Evolutionary conservation across 2,888 invertebrate species (phyloP).

Genomic region (Eupithecia tripunctaria): DNA sequence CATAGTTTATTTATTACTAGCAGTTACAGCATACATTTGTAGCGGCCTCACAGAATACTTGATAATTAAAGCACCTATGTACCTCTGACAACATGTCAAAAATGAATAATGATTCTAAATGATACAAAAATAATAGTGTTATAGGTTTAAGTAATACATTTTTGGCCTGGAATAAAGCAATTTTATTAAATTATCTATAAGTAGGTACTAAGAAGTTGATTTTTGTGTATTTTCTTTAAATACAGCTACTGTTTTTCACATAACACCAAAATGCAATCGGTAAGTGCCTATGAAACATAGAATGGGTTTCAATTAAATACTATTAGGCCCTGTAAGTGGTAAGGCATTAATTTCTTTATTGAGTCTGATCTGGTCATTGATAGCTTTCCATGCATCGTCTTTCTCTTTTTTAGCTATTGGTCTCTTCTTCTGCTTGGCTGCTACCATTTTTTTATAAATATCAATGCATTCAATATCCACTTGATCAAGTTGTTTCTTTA

Average conservation of each 20-base stretch:
- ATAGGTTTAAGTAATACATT: not conserved
- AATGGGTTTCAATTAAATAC: slow-evolving; percentile 49
- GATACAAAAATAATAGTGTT: not conserved
- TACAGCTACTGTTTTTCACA: slow-evolving; percentile 2
- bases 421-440: slow-evolving; percentile 92
- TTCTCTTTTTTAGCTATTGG: slow-evolving; percentile 91
- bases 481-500: slow-evolving; percentile 89
- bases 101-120: no score
- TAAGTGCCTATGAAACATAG: not conserved
- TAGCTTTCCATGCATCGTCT: slow-evolving; percentile 90
- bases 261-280: slow-evolving; percentile 8
- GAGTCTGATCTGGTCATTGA: slow-evolving; percentile 87
- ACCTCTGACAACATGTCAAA: no score
- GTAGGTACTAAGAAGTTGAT: slow-evolving; percentile 12
- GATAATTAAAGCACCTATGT: no score
- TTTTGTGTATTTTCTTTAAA: slow-evolving; percentile 1
- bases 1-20: no score
- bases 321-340: slow-evolving; percentile 79
- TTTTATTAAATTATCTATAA: slow-evolving; percentile 12
- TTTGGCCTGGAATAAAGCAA: slow-evolving; percentile 1
- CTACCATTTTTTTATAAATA: slow-evolving; percentile 91
- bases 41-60: no score
- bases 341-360: slow-evolving; percentile 81
- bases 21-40: no score
- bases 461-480: slow-evolving; percentile 92